Conservation (phyloP, 1,140 invertebrate genomes). For the Hermetia illucens region DNA sequence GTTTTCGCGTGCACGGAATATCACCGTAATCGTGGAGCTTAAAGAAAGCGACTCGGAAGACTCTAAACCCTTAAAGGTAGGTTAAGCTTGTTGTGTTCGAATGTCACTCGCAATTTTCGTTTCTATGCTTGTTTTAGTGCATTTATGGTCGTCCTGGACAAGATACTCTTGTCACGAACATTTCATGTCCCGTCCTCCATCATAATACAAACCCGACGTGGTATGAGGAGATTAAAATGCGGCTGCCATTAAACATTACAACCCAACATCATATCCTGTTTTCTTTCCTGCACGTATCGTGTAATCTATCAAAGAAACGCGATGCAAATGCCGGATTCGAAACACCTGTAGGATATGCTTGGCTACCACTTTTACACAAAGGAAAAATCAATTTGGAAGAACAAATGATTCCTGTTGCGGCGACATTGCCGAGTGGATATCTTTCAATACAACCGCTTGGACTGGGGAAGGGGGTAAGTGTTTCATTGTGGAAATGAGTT, state of each 20-base stretch:
- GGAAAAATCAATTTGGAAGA: slow-evolving; percentile 68
- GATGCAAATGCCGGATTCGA: slow-evolving; percentile 54
- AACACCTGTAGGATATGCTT: slow-evolving; percentile 79
- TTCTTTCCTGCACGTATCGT: slow-evolving; percentile 79
- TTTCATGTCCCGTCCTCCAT: slow-evolving; percentile 60
- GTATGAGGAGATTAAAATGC: slow-evolving; percentile 83
- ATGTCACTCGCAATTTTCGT: neutral
- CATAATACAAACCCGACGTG: slow-evolving; percentile 68
- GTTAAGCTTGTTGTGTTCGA: slow-evolving; percentile 5
- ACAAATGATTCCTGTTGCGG: slow-evolving; percentile 66
- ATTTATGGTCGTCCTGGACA: slow-evolving; percentile 60
- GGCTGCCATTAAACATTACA: slow-evolving; percentile 62
- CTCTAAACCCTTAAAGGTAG: slow-evolving; percentile 52
- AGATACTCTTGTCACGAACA: slow-evolving; percentile 42
- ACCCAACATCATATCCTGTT: slow-evolving; percentile 72
- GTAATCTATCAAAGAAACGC: slow-evolving; percentile 70
- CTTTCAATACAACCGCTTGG: slow-evolving; percentile 77
- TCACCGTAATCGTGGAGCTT: slow-evolving; percentile 76
- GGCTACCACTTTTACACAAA: slow-evolving; percentile 71
- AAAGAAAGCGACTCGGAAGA: slow-evolving; percentile 60
- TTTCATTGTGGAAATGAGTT: neutral
- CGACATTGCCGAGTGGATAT: slow-evolving; percentile 73
- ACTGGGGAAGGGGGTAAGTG: slow-evolving; percentile 75
- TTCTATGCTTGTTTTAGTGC: slow-evolving; percentile 36
- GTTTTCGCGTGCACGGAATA: slow-evolving; percentile 78